Conservation (phyloP, 2,113 vertebrate species). For the Phyllostomus hastatus region DNA sequence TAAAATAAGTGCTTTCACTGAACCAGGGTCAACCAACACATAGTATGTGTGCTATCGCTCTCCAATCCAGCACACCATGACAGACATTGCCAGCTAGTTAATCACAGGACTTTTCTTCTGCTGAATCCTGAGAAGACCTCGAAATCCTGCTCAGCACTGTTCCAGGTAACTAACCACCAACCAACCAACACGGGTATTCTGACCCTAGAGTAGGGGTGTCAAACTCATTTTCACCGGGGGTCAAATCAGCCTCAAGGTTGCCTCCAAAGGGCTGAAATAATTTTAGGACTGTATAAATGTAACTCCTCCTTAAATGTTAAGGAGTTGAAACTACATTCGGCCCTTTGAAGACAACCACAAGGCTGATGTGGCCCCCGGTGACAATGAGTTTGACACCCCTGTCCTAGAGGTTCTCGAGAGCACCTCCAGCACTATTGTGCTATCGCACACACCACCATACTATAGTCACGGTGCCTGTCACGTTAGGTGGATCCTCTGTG, state of each 20-base stretch:
- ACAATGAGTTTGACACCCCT: too few species aligned
- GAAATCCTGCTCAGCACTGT: background rate
- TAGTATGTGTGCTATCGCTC: background rate
- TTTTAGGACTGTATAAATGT: too few species aligned
- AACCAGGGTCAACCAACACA: background rate
- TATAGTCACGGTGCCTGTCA: background rate
- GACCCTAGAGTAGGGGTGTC: too few species aligned
- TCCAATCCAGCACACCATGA: background rate
- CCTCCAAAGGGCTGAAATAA: too few species aligned
- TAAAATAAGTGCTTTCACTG: background rate
- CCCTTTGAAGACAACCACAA: too few species aligned
- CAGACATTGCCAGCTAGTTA: background rate
- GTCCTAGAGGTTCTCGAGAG: background rate
- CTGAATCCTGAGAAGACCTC: background rate
- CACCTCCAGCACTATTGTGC: background rate
- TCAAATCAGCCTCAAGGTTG: too few species aligned
- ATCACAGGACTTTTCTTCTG: background rate
- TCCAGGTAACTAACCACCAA: background rate
- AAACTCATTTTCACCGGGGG: too few species aligned
- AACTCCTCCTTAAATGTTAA: too few species aligned
- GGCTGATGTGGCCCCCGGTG: too few species aligned
- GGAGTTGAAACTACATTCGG: too few species aligned
- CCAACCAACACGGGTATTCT: background rate
- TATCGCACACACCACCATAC: background rate
- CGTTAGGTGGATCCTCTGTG: background rate